Percentiles rank a stretch among this genome's conserved stretches.
phyloP scores from a whole-genome alignment of 2,888 invertebrate species.

The Zygothrica quintamaculata region DNA sequence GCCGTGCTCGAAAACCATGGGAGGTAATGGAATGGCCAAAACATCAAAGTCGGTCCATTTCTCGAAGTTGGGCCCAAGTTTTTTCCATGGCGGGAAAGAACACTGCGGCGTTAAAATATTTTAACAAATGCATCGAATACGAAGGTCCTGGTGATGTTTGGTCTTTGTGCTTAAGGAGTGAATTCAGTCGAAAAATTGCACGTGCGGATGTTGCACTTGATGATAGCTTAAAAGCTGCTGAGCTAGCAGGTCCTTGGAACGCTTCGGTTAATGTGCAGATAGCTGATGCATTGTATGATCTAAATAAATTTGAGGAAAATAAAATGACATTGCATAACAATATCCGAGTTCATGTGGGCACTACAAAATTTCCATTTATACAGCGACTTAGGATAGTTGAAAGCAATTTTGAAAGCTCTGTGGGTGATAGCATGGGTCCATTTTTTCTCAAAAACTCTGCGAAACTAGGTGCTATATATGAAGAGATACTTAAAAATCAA shows the following conservation, averaged over 20 bases:
- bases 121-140: constrained; percentile 51
- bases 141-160: constrained; percentile 23
- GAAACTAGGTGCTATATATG: constrained; percentile 20
- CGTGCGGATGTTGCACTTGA: constrained; percentile 38
- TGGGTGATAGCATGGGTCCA: constrained; percentile 28
- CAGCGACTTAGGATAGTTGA: constrained; percentile 46
- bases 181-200: constrained; percentile 59
- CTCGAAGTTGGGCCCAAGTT: constrained; percentile 67
- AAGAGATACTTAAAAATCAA: background rate
- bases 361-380: constrained; percentile 41
- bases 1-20: constrained; percentile 40
- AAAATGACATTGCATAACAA: constrained; percentile 43
- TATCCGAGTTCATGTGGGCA: constrained; percentile 36
- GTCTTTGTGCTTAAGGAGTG: constrained; percentile 58
- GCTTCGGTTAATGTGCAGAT: constrained; percentile 40
- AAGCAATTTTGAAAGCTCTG: constrained; percentile 47
- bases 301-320: constrained; percentile 59
- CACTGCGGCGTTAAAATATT: constrained; percentile 55
- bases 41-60: constrained; percentile 38
- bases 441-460: constrained; percentile 46
- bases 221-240: constrained; percentile 44
- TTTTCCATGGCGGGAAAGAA: constrained; percentile 41
- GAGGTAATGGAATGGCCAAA: constrained; percentile 42
- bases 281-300: constrained; percentile 61
- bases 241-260: constrained; percentile 13